Base-by-base conservation (phyloP, 2,113 vertebrate species). In the Clarias macrocephalus region DNA sequence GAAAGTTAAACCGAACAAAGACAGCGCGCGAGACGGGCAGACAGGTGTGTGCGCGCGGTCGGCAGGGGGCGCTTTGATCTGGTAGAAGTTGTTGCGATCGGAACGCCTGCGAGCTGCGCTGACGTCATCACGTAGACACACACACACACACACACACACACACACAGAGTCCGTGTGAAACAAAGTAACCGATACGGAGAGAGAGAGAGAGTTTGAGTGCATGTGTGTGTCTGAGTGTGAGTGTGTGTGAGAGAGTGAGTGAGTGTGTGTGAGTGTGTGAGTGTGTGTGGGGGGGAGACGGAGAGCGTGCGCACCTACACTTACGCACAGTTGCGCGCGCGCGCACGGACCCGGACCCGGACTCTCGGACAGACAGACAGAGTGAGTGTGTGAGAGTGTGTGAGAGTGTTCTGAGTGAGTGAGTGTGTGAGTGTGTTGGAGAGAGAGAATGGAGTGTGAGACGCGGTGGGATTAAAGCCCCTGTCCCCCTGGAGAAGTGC, bases 1-100 rank as follows among this genome's bases (percentile, higher is more conserved):
- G 6, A 6, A 48, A 48, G 42, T 48, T 7, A 62, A n/a, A n/a
- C n/a, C n/a, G n/a, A n/a, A n/a, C n/a, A n/a, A n/a, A n/a, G n/a
- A n/a, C n/a, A n/a, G n/a, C n/a, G n/a, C n/a, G n/a, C n/a, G n/a
- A n/a, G n/a, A 52, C 80, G 52, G 33, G 4, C n/a, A 48, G 42
- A 48, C 42, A 48, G 42, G 62, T 1, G 42, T 42, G 23, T 2
- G 4, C 83, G 19, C 21, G 54, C 5, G 5, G 66, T 73, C 82
- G 52, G 83, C 66, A 84, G 83, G 83, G 83, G 83, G 83, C 83
- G 83, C 83, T 72, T 73, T 73, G 66, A 72, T 84, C 65, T 72
- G 52, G 28, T 48, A 37, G 65, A 72, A 84, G n/a, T 84, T 72
- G 33, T 37, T 52, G 42, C 52, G 19, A 48, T 23, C 30, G 52